Conservation (phyloP, 2,113 vertebrate genomes). For the Puntigrus tetrazona region DNA sequence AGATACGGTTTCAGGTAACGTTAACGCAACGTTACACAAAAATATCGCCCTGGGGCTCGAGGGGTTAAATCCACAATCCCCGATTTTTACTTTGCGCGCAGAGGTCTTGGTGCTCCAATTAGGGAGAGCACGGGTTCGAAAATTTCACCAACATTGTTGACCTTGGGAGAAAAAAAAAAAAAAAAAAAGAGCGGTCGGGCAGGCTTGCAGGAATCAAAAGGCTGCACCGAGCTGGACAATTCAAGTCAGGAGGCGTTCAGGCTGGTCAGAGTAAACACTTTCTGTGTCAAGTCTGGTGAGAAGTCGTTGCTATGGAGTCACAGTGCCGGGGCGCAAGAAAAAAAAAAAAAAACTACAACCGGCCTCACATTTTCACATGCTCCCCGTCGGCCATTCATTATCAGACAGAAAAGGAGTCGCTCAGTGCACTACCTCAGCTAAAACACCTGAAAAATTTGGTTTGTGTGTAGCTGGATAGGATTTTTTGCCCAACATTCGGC, state of each 20-base stretch:
- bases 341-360: slow-evolving; percentile 43
- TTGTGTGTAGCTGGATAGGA: not conserved
- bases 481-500: not conserved
- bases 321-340: slow-evolving; percentile 53
- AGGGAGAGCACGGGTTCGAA: slow-evolving; percentile 60
- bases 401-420: slow-evolving; percentile 1
- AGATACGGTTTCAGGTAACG: not conserved
- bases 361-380: slow-evolving; percentile 23
- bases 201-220: not conserved
- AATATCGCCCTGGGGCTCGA: slow-evolving; percentile 24
- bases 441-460: not conserved
- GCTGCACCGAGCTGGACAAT: slow-evolving; percentile 64
- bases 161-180: not conserved
- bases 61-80: slow-evolving; percentile 57
- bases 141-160: slow-evolving; percentile 8
- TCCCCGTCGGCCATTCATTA: slow-evolving; percentile 34
- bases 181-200: not conserved
- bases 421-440: slow-evolving; percentile 28
- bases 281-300: slow-evolving; percentile 50
- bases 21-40: not conserved
- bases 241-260: slow-evolving; percentile 65
- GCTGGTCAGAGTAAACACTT: slow-evolving; percentile 64
- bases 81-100: slow-evolving; percentile 57
- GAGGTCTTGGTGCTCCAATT: slow-evolving; percentile 62
- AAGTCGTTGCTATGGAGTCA: slow-evolving; percentile 60